Percentiles rank a stretch among this genome's conserved stretches.
These are phyloP conservation scores for Elymnias hypermnestra DNA, from an alignment of 1,140 invertebrate species.

Conservation along the genomic window DNA sequence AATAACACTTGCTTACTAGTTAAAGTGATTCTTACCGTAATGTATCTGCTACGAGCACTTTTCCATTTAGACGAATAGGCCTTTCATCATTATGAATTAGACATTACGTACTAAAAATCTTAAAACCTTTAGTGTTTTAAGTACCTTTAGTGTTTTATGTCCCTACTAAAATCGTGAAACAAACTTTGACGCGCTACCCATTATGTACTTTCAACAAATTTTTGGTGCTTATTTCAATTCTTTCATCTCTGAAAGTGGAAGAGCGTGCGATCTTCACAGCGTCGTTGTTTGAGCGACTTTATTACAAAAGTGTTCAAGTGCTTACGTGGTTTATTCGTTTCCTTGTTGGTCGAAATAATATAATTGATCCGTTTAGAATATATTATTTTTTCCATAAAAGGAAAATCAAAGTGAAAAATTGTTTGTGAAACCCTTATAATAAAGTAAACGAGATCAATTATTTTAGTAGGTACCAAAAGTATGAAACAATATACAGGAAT, in stretches of 20 bases:
- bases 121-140: conserved; percentile 2
- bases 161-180: not conserved
- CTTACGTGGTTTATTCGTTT: too few species aligned
- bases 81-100: conserved; percentile 4
- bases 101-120: not conserved
- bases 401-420: too few species aligned
- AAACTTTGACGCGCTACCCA: conserved; percentile 1
- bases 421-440: too few species aligned
- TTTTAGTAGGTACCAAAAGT: too few species aligned
- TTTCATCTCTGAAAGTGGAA: conserved; percentile 3
- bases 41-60: not conserved
- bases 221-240: conserved; percentile 6
- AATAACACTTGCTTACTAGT: not conserved
- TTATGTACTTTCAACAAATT: conserved; percentile 3
- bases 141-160: conserved; percentile 3
- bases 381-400: too few species aligned
- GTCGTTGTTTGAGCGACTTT: not conserved
- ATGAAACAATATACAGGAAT: too few species aligned
- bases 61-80: not conserved
- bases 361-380: too few species aligned
- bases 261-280: not conserved
- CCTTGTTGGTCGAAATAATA: too few species aligned
- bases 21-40: conserved; percentile 1
- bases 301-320: too few species aligned
- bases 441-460: too few species aligned